Base-by-base conservation (phyloP, 2,113 vertebrate genomes). In the Coregonus clupeaformis region DNA sequence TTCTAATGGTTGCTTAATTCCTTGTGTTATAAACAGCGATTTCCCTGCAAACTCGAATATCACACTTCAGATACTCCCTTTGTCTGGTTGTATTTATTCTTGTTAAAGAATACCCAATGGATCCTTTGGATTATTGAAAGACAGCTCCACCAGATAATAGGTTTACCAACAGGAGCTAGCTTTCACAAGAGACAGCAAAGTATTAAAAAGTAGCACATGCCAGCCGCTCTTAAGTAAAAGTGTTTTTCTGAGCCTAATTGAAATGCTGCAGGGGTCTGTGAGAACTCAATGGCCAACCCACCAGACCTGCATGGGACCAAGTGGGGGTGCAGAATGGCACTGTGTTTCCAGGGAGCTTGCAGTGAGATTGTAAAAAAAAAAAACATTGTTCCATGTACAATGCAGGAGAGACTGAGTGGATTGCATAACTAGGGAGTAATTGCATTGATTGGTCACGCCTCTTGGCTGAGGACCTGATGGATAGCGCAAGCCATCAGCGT, bases 291-390 rank as follows among this genome's bases (percentile, higher is more conserved):
- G 78, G 72, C 77, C 76, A 27, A 55, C 69, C 75, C 29, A 18
- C 12, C 30, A 70, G 2, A 78, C 24, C 63, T 22, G 0, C 18
- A 72, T 18, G 4, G 49, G 14, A 83, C 85, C 88, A 85, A 85
- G 76, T 11, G 79, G 87, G 3, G 80, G 77, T 83, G 78, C 80
- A 87, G 77, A 67, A 69, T 80, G 76, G 73, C 71, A 81, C 70
- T 66, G 79, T n/a, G 86, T 91, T 70, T 87, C 89, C 87, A 83
- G 77, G 89, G 88, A 88, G 86, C 89, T 67, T 59, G 80, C 69
- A 68, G 75, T 65, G 71, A 77, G 71, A 77, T 73, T 45, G 62
- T 42, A 42, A 42, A n/a, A n/a, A n/a, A 59, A 86, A 84, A 77
- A 80, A 77, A 68, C 57, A 76, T 67, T 71, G 82, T 77, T 65